phyloP scores from a whole-genome alignment of 1,140 invertebrate species.

The Arctopsyche grandis region DNA sequence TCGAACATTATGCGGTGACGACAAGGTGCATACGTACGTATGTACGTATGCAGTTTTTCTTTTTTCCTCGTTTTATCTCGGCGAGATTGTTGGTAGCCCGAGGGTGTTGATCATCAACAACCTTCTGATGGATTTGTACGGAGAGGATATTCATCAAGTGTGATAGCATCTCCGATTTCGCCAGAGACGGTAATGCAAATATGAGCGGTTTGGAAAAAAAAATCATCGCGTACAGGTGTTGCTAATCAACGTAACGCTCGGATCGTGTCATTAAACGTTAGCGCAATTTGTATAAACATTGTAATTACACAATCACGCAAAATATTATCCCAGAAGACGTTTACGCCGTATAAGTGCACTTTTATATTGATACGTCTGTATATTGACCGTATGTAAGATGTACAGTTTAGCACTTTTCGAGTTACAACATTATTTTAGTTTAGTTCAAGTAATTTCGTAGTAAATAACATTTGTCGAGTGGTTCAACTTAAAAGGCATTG shows the following conservation, averaged over 20 bases:
- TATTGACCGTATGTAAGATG: too few relatives aligned
- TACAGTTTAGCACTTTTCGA: too few relatives aligned
- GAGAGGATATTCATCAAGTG: constrained; percentile 35
- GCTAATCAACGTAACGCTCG: not conserved
- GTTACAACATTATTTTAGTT: too few relatives aligned
- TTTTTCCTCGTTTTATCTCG: not conserved
- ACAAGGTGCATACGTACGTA: constrained; percentile 17
- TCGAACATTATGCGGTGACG: constrained; percentile 17
- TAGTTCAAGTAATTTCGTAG: too few relatives aligned
- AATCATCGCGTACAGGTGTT: not conserved
- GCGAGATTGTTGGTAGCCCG: constrained; percentile 3
- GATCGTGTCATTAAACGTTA: too few relatives aligned
- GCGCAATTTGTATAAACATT: not conserved
- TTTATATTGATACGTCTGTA: too few relatives aligned
- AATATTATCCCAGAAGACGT: too few relatives aligned
- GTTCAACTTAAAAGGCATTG: too few relatives aligned
- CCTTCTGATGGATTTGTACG: constrained; percentile 39
- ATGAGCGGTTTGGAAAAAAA: not conserved
- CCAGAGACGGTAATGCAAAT: constrained; percentile 16
- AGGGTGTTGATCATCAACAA: constrained; percentile 37
- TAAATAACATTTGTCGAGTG: too few relatives aligned
- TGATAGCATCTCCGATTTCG: constrained; percentile 34
- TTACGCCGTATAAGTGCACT: too few relatives aligned
- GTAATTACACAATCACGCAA: not conserved
- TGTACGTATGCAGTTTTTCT: constrained; percentile 10